Base-by-base conservation (phyloP, 2,888 invertebrate species). In the Dusona sp. region DNA sequence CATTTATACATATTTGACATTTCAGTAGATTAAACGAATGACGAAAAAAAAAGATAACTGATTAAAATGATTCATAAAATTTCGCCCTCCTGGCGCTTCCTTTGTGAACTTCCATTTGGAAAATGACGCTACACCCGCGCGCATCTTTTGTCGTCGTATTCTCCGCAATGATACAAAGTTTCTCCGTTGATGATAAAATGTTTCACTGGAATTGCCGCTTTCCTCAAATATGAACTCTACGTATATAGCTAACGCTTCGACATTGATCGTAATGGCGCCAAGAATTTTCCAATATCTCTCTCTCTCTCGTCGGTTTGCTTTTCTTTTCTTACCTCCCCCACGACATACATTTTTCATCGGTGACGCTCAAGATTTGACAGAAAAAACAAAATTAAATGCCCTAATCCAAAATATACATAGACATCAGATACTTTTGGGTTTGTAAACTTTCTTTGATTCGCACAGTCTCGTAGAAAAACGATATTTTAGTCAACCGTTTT, bases 131-230 rank as follows among this genome's bases (percentile, higher is more conserved):
- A 67, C 48, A 65, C 42, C 1, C 4, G 4, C 29, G 29, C 25
- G 6, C 45, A 45, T 29, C 75, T 42, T 45, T 19, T 13, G 36
- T 36, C n/a, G 2, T 7, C 7, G n/a, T n/a, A 54, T 25, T 42
- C 29, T 54, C 8, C n/a, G n/a, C 22, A 42, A 79, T 36, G 42
- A 68, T 19, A 54, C 42, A 54, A 79, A n/a, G 25, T 65, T 61
- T 61, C 42, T 38, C 1, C 42, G 16, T 45, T n/a, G 25, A 75
- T 45, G 64, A 75, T 64, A 29, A 33, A 74, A 42, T 29, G 51
- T 36, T 61, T 65, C 22, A 7, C 29, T 9, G 1, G 36, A n/a
- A 68, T 45, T 8, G 22, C 65, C 45, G 29, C 22, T 22, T 9
- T 22, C 11, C 11, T 22, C 54, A 11, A 33, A 33, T 33, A 33